phyloP scores from a whole-genome alignment of 2,797 vertebrate genomes.

The Scomberomorus guttatus region DNA sequence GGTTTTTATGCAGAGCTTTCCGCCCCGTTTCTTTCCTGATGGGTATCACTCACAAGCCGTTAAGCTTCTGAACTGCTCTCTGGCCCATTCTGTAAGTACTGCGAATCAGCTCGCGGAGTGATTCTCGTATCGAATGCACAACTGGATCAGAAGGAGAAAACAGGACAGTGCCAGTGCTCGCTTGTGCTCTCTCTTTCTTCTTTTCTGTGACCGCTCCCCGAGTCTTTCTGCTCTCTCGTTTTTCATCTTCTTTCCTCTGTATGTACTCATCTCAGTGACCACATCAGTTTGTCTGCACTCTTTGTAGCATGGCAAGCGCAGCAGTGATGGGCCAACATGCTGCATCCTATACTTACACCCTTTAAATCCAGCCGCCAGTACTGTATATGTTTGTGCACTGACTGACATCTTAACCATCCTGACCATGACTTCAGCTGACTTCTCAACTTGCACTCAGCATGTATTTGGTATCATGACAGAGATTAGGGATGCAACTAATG shows the following conservation, averaged over 20 bases:
- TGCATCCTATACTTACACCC: neutral
- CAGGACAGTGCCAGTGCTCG: conserved; percentile 19
- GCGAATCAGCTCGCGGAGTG: conserved; percentile 46
- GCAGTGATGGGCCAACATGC: neutral
- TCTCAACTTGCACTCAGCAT: neutral
- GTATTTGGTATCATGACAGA: neutral
- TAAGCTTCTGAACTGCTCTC: conserved; percentile 72
- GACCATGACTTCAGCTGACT: neutral
- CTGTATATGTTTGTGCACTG: neutral
- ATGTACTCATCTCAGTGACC: conserved; percentile 11
- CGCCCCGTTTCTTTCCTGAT: conserved; percentile 70
- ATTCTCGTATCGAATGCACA: conserved; percentile 53
- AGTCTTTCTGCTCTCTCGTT: conserved; percentile 24
- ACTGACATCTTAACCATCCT: neutral
- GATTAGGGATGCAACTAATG: neutral
- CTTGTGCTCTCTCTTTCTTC: conserved; percentile 1
- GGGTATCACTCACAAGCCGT: conserved; percentile 72
- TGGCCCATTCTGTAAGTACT: conserved; percentile 60
- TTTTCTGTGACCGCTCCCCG: conserved; percentile 9
- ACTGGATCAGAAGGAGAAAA: conserved; percentile 38
- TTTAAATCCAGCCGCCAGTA: neutral
- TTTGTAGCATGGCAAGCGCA: neutral
- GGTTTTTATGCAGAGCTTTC: conserved; percentile 63
- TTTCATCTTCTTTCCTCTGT: conserved; percentile 4
- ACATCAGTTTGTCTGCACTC: conserved; percentile 27